Evolutionary conservation across 92 coral and sea anemone genomes (phyloP), one percentile per base, ranked within the genome.

Genomic region (Siderastrea radians): DNA sequence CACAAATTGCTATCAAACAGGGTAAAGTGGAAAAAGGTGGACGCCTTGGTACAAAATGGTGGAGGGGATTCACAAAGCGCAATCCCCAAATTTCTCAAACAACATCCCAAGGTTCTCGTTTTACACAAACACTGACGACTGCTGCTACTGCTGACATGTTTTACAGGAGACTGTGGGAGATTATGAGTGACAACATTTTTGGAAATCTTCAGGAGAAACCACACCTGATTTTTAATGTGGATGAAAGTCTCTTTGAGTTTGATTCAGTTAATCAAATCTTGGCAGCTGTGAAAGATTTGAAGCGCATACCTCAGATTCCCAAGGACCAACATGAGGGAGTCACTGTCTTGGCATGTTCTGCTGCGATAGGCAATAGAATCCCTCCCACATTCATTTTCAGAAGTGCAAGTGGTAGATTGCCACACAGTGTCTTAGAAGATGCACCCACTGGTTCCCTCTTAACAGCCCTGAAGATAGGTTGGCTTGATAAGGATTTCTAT

Each of bases 191-290:
- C 0, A 75, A 74, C 15, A 3, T 13, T 7, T 12, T 7, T 64
- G 85, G 79, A 1, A 67, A 51, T 3, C 17, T 86, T 1, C 10
- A 68, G 3, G 72, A 78, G 1, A 86, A 55, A 54, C 90, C 90
- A 1, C 77, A 71, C 3, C 52, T 51, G 4, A 86, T 86, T 16
- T 86, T 52, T 14, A 86, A 67, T 43, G 64, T 77, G 11, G 85
- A 86, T 26, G 90, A 86, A 49, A 86, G 90, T 43, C 85, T 79
- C 8, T 78, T 86, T 19, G 85, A 69, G 11, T 86, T 86, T 53
- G 72, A 86, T 68, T 78, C 84, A 0, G 77, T 86, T 8, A 86
- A 86, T 11, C 77, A 86, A 51, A 68, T 86, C n/a, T 74, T 86
- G 10, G 84, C 84, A 0, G 77, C 80, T 6, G 72, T 64, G 2